Percentiles rank a stretch among this genome's conserved stretches.
These are phyloP conservation scores for Fregata magnificens DNA, from an alignment of 2,113 vertebrate species.

Conservation along the genomic window DNA sequence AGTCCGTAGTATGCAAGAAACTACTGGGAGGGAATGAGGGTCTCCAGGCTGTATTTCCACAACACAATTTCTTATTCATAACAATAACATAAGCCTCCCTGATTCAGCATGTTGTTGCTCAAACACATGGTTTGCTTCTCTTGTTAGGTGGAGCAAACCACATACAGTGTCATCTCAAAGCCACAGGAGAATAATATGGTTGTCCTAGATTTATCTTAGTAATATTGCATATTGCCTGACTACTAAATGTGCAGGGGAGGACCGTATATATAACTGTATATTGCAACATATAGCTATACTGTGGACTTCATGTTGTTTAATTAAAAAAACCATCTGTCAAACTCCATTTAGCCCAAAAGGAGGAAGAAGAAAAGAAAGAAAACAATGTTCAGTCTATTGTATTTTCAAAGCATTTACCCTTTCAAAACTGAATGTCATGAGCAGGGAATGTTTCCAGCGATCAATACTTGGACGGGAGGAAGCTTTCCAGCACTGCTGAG, in stretches of 20 bases:
- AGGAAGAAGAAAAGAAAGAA: neutral
- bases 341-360: neutral
- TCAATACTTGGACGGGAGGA: conserved; percentile 2
- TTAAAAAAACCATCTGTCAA: neutral
- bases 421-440: conserved; percentile 40
- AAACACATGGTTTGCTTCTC: neutral
- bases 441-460: conserved; percentile 25
- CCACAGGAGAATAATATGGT: neutral
- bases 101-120: neutral
- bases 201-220: neutral
- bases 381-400: conserved; percentile 18
- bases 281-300: neutral
- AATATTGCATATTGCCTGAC: neutral
- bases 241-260: neutral
- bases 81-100: neutral
- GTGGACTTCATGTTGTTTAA: neutral
- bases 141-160: neutral
- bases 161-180: neutral
- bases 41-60: conserved; percentile 15
- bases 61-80: neutral
- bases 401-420: conserved; percentile 39
- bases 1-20: neutral
- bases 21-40: neutral
- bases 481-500: conserved; percentile 42
- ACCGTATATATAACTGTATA: neutral